These are phyloP conservation scores for Epinotia ramella DNA, from an alignment of 2,888 invertebrate species.

Conservation along the genomic window DNA sequence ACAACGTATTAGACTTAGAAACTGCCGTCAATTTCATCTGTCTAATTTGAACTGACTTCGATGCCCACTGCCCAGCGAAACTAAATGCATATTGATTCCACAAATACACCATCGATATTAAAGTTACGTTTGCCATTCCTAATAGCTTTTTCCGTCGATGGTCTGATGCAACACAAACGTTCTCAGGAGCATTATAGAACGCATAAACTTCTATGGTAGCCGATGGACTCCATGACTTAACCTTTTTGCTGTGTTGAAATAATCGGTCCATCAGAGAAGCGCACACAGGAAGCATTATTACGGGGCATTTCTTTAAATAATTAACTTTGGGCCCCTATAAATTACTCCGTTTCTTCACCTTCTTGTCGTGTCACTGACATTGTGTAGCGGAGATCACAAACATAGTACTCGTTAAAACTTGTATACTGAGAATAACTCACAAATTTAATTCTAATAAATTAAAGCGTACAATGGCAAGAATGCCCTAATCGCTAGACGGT, in stretches of 20 bases:
- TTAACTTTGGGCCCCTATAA: constrained; percentile 9
- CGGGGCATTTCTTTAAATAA: constrained; percentile 33
- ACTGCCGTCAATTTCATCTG: neutral
- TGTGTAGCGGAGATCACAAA: constrained; percentile 14
- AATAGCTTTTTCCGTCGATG: constrained; percentile 29
- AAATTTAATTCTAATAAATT: constrained; percentile 43
- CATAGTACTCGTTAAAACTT: constrained; percentile 1
- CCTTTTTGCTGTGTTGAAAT: constrained; percentile 44
- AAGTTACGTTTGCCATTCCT: constrained; percentile 31
- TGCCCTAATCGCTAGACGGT: constrained; percentile 62
- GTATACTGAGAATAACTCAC: constrained; percentile 12
- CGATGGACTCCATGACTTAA: constrained; percentile 37
- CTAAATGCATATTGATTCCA: neutral
- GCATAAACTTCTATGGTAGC: constrained; percentile 38
- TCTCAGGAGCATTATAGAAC: constrained; percentile 41
- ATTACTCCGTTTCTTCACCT: constrained; percentile 27
- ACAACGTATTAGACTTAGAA: neutral
- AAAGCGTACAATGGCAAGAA: constrained; percentile 55
- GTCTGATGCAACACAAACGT: constrained; percentile 44
- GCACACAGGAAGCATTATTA: constrained; percentile 37
- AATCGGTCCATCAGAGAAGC: constrained; percentile 38
- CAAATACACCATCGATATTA: constrained; percentile 22
- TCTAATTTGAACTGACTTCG: neutral
- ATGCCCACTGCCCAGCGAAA: neutral
- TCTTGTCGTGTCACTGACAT: neutral